These are phyloP conservation scores for Melanotus villosus DNA, from an alignment of 2,888 invertebrate species.

Conservation along the genomic window DNA sequence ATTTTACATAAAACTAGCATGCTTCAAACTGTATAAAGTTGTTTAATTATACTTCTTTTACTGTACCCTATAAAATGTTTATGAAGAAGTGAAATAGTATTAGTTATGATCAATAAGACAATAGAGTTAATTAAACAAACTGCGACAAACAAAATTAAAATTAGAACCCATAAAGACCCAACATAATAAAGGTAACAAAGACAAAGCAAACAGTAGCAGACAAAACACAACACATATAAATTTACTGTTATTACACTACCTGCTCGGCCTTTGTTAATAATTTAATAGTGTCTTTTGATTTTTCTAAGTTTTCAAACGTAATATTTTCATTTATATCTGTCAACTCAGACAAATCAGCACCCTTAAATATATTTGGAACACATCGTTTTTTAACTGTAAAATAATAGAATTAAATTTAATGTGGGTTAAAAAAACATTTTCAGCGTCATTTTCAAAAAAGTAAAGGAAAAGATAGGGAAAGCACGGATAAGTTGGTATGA, in stretches of 20 bases:
- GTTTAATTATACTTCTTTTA: too few relatives aligned
- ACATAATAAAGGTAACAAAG: slow-evolving; percentile 26
- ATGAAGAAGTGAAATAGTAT: too few relatives aligned
- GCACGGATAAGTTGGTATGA: too few relatives aligned
- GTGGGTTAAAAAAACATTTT: not conserved
- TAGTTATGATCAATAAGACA: too few relatives aligned
- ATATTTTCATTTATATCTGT: slow-evolving; percentile 24
- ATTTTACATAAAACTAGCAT: too few relatives aligned
- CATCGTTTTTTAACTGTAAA: slow-evolving; percentile 72
- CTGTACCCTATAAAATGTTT: too few relatives aligned
- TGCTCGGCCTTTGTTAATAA: slow-evolving; percentile 70
- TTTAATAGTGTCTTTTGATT: slow-evolving; percentile 68
- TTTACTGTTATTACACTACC: slow-evolving; percentile 56
- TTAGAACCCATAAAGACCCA: not conserved
- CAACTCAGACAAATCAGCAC: slow-evolving; percentile 38
- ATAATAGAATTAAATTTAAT: slow-evolving; percentile 18
- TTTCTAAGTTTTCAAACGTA: slow-evolving; percentile 65
- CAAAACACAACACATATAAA: slow-evolving; percentile 44
- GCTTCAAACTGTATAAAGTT: too few relatives aligned
- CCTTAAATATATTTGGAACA: slow-evolving; percentile 65
- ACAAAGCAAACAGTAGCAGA: slow-evolving; percentile 47
- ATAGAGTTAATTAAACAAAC: too few relatives aligned
- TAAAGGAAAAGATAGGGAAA: too few relatives aligned
- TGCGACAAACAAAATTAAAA: too few relatives aligned
- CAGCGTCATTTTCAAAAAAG: too few relatives aligned